Evolutionary conservation across 2,888 invertebrate species (phyloP), one percentile per base, ranked within the genome.

Genomic region (Andrena marginata): DNA sequence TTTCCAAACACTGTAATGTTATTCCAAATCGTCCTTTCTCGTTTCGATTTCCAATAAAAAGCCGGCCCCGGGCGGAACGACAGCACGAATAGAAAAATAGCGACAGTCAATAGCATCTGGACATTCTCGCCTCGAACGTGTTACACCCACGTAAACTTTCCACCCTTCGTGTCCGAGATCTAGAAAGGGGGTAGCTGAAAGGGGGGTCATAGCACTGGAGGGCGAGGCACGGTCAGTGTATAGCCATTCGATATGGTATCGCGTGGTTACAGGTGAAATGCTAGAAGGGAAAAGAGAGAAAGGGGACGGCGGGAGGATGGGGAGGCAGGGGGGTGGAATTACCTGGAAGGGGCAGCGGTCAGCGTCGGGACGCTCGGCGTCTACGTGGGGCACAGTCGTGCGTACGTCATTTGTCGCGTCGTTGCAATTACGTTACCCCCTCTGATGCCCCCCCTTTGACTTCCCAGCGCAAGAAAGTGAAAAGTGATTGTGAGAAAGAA

Each of bases 361-460:
- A 92, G 92, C 92, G 89, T 91, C 87, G 91, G 89, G 91, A 91
- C 89, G 88, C 85, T 85, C 82, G 84, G 71, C 87, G 86, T 77
- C 77, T 84, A 78, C 73, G 79, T 71, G 83, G 67, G 80, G 81
- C 85, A 81, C 85, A 89, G 89, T 87, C 78, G 87, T 86, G 84
- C 84, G 82, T 87, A 77, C 80, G 86, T 87, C 85, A 88, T 85
- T 90, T 90, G 89, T 86, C 84, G 75, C 82, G 74, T 73, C 76
- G 68, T 63, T 69, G 16, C 48, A 74, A 64, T 72, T 76, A 35
- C n/a, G 6, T 35, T n/a, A 13, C 16, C 23, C 26, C 51, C 56
- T 42, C 13, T 13, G 10, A 20, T 2, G 35, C n/a, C 20, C 23
- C 23, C 33, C n/a, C 8, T 29, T 13, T 23, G 7, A 68, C 13